Evolutionary conservation across 2,113 vertebrate species (phyloP).

Genomic region (Apus apus): DNA sequence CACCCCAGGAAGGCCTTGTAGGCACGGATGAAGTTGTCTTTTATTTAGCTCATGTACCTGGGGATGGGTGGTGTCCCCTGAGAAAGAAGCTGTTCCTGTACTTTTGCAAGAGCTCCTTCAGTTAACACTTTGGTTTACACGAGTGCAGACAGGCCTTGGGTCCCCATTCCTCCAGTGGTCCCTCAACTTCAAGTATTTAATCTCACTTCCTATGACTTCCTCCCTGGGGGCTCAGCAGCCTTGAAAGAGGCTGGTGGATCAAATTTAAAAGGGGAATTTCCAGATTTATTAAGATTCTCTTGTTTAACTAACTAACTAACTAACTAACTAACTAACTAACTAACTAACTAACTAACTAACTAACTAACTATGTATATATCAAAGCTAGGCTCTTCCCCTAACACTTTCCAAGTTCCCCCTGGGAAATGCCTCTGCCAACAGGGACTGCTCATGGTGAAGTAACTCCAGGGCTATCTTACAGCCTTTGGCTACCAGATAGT

Average conservation of each 20-base stretch:
- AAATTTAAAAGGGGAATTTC: neutral
- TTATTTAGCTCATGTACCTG: neutral
- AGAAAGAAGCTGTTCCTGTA: neutral
- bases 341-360: neutral
- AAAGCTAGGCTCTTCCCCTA: neutral
- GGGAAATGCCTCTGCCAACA: neutral
- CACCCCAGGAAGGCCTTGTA: neutral
- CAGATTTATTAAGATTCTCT: neutral
- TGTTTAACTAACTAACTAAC: neutral
- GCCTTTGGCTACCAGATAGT: neutral
- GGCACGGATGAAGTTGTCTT: rapidly evolving
- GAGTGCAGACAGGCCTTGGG: neutral
- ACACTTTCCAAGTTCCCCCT: neutral
- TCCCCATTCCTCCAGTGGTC: neutral
- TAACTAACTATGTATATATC: neutral
- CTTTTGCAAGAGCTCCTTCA: neutral
- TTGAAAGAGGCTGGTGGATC: neutral
- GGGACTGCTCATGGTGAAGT: neutral
- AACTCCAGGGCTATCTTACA: neutral
- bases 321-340: neutral
- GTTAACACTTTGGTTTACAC: neutral
- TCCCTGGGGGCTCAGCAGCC: neutral
- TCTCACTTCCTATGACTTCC: neutral
- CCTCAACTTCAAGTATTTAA: neutral
- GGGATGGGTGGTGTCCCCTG: neutral